Evolutionary conservation across 2,113 vertebrate genomes (phyloP).

Genomic region (Pluvianellus socialis): DNA sequence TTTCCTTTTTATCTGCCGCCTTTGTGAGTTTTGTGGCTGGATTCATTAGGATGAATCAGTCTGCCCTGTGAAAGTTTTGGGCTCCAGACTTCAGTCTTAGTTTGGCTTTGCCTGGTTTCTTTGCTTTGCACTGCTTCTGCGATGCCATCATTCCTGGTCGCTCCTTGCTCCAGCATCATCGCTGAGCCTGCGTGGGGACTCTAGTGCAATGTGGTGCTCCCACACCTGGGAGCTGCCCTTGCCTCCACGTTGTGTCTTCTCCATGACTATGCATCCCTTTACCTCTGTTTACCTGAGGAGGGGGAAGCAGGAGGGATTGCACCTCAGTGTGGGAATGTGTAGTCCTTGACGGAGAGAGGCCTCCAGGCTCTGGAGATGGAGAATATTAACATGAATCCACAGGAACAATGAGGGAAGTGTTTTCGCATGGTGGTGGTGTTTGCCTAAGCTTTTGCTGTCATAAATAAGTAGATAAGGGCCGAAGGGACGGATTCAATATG

Average conservation of each 20-base stretch:
- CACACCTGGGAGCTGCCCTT: not conserved
- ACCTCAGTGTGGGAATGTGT: not conserved
- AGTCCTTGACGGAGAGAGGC: not conserved
- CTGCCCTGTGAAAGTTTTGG: not conserved
- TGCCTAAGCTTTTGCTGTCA: not conserved
- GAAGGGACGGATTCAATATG: not conserved
- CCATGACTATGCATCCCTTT: not conserved
- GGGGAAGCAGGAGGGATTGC: not conserved
- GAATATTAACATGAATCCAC: not conserved
- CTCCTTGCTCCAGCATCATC: not conserved
- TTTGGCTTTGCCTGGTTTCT: not conserved
- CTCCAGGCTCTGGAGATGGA: not conserved
- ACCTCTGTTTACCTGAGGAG: not conserved
- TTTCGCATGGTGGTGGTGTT: not conserved
- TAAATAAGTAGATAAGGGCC: not conserved
- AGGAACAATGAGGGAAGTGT: not conserved
- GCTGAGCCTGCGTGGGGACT: rapidly evolving
- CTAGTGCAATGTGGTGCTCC: rapidly evolving
- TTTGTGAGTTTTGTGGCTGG: not conserved
- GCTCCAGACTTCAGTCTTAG: not conserved
- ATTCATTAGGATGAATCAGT: not conserved
- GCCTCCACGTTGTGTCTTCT: not conserved
- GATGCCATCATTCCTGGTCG: not conserved
- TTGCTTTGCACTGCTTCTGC: not conserved
- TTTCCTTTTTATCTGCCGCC: not conserved